Percentiles rank a stretch among this genome's conserved stretches.
Evolutionary conservation across 2,888 invertebrate genomes (phyloP).

Genomic region (Micoletzkya japonica): DNA sequence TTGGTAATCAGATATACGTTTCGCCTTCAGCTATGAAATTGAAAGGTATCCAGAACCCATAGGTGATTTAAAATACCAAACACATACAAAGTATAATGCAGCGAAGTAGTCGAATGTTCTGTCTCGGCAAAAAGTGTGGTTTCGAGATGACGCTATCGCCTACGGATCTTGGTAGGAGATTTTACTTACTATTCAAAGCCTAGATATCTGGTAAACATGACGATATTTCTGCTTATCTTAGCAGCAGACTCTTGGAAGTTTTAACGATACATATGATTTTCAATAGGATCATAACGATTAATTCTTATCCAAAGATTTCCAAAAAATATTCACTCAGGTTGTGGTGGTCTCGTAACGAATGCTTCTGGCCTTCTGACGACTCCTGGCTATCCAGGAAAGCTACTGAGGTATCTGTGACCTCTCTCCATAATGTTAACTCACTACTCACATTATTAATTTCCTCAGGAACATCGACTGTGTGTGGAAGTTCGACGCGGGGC

Average conservation of each 20-base stretch:
- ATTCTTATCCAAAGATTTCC: background rate
- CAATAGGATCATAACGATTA: background rate
- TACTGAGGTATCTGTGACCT: no score
- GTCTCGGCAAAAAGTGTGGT: constrained; percentile 52
- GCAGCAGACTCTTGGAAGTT: background rate
- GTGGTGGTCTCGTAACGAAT: constrained; percentile 54
- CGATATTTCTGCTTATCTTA: background rate
- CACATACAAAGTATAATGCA: background rate
- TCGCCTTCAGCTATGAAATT: no score
- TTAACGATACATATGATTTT: background rate
- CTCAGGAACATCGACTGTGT: constrained; percentile 46
- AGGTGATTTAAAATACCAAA: no score
- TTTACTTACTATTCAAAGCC: no score
- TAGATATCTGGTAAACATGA: background rate
- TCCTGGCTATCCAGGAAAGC: constrained; percentile 59
- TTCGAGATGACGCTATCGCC: constrained; percentile 51
- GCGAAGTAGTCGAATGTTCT: constrained; percentile 44
- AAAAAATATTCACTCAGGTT: constrained; percentile 34
- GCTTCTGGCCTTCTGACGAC: constrained; percentile 42
- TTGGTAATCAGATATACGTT: no score
- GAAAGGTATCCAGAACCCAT: no score
- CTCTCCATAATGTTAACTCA: no score
- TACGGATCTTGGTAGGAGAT: constrained; percentile 43
- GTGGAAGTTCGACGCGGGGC: constrained; percentile 55
- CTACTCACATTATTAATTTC: constrained; percentile 31